Percentiles rank a stretch among this genome's conserved stretches.
These are phyloP conservation scores for Nycticryphes semicollaris DNA, from an alignment of 2,113 vertebrate species.

Conservation along the genomic window DNA sequence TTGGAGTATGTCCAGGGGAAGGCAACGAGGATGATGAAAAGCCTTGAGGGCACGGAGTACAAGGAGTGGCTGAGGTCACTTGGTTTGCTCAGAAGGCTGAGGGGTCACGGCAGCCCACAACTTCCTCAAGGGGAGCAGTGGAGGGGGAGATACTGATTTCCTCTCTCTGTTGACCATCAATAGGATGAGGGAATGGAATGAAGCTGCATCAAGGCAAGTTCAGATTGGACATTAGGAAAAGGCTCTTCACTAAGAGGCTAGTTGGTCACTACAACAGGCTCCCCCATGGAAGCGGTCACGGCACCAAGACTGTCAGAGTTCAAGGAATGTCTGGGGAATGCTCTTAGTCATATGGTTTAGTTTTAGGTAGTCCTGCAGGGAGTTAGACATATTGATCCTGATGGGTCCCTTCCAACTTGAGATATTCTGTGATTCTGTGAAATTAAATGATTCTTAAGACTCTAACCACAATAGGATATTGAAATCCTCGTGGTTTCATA, in stretches of 20 bases:
- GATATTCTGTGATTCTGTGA: neutral
- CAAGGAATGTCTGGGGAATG: neutral
- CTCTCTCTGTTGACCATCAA: neutral
- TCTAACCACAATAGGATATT: neutral
- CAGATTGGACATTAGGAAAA: neutral
- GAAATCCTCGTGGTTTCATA: neutral
- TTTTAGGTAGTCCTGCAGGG: neutral
- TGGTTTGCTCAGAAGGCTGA: neutral
- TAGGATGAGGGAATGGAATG: neutral
- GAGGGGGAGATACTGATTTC: neutral
- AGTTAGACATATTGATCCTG: neutral
- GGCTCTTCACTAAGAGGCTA: neutral
- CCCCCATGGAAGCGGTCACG: neutral
- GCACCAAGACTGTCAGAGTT: neutral
- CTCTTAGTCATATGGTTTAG: neutral
- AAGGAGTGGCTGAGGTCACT: neutral
- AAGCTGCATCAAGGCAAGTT: neutral
- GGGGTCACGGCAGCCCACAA: neutral
- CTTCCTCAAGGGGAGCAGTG: neutral
- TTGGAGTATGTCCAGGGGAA: neutral
- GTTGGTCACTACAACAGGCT: neutral
- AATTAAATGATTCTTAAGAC: neutral
- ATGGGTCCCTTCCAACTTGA: neutral
- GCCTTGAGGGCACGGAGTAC: neutral
- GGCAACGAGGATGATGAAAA: neutral